Conservation (phyloP, 2,888 invertebrate genomes). For the Sinelater perroti region DNA sequence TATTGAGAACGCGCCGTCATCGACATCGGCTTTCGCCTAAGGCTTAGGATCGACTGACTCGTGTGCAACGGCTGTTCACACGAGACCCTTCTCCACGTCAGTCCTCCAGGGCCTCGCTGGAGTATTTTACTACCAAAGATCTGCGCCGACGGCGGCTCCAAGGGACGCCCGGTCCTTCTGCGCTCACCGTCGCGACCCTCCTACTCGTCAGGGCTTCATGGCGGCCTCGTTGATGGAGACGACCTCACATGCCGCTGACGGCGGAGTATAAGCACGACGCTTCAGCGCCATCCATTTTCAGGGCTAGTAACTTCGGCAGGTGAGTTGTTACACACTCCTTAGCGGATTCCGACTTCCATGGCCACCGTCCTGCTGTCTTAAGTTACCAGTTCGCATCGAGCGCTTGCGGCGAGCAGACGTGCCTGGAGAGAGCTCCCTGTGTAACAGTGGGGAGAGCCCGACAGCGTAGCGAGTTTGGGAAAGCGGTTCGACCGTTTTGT, state of each 20-base stretch:
- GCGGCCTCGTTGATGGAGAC: constrained; percentile 38
- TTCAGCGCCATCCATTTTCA: constrained; percentile 72
- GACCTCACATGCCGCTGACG: constrained; percentile 52
- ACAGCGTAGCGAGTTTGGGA: too few species aligned
- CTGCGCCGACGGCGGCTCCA: constrained; percentile 66
- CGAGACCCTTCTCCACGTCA: constrained; percentile 71
- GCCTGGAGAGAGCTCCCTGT: too few species aligned
- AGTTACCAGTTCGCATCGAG: too few species aligned
- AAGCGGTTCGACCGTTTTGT: too few species aligned
- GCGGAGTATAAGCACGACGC: constrained; percentile 65
- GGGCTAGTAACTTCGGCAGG: constrained; percentile 70
- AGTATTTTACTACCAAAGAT: constrained; percentile 75
- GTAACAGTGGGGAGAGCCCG: too few species aligned
- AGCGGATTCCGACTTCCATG: constrained; percentile 79
- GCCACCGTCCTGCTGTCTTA: constrained; percentile 74
- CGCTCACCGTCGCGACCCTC: constrained; percentile 65
- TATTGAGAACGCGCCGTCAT: constrained; percentile 50
- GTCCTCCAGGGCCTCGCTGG: constrained; percentile 69
- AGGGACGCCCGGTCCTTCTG: constrained; percentile 68
- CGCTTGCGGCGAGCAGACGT: too few species aligned
- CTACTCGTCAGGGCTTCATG: constrained; percentile 70
- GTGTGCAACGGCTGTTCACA: constrained; percentile 69
- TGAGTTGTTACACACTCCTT: constrained; percentile 65
- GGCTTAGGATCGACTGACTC: constrained; percentile 69
- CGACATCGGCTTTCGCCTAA: constrained; percentile 63